phyloP scores from a whole-genome alignment of 2,113 vertebrate species.

The Oxyura jamaicensis region DNA sequence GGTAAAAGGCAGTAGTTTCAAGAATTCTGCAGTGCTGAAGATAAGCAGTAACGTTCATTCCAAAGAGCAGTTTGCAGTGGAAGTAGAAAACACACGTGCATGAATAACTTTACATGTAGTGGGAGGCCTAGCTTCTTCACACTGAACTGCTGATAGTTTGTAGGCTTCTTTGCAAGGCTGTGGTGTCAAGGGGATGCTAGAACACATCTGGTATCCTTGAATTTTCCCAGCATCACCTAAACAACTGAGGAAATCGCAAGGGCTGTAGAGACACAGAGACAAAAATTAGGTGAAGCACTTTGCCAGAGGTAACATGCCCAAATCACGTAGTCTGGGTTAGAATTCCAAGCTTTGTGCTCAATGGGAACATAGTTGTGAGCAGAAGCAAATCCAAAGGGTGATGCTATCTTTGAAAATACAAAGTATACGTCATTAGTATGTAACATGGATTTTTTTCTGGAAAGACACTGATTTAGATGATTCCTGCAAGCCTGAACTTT shows the following conservation, averaged over 20 bases:
- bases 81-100: background rate
- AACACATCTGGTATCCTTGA: background rate
- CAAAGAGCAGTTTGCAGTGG: background rate
- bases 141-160: background rate
- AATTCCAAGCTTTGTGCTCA: background rate
- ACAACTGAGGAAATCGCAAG: background rate
- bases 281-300: background rate
- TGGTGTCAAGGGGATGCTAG: too few species aligned
- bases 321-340: background rate
- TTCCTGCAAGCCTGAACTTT: background rate
- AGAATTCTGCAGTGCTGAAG: slow-evolving; percentile 16
- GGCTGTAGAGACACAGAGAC: background rate
- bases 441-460: background rate
- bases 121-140: background rate
- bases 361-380: background rate
- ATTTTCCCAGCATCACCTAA: background rate
- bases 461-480: background rate
- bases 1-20: background rate
- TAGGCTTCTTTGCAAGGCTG: background rate
- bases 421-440: rapidly evolving
- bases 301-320: rapidly evolving
- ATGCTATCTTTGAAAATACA: background rate
- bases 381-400: background rate
- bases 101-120: background rate
- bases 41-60: slow-evolving; percentile 22